phyloP scores from a whole-genome alignment of 1,140 invertebrate species.

The Aphelenchoides besseyi region DNA sequence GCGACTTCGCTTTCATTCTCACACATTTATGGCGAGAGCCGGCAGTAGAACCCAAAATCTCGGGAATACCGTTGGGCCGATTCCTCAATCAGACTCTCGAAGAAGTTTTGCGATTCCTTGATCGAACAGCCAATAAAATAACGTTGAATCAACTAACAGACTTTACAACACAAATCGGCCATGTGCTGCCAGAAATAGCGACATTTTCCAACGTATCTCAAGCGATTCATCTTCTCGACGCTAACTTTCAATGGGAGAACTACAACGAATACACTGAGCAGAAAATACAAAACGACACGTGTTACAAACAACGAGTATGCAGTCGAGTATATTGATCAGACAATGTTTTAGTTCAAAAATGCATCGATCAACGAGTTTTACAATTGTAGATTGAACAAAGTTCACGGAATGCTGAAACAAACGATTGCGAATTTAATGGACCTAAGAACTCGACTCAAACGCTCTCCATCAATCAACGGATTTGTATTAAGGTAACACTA shows the following conservation, averaged over 20 bases:
- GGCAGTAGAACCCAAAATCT: background rate
- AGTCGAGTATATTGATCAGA: too few species aligned
- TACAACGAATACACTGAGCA: background rate
- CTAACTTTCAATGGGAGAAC: background rate
- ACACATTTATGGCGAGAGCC: background rate
- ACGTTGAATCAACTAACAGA: background rate
- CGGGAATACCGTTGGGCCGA: background rate
- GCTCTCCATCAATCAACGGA: background rate
- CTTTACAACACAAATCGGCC: background rate
- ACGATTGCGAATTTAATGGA: background rate
- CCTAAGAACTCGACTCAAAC: background rate
- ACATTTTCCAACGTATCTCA: background rate
- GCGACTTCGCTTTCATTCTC: constrained; percentile 9
- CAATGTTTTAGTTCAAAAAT: background rate
- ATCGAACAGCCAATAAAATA: background rate
- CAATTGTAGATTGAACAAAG: background rate
- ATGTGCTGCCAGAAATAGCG: background rate
- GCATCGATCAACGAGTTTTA: background rate
- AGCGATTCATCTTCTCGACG: background rate
- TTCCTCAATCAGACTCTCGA: background rate
- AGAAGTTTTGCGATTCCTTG: background rate
- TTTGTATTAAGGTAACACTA: background rate
- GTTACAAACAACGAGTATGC: background rate
- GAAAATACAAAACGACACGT: background rate
- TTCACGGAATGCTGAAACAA: background rate